Percentiles rank a stretch among this genome's conserved stretches.
Evolutionary conservation across 2,113 vertebrate genomes (phyloP).

Genomic region (Entosphenus tridentatus): DNA sequence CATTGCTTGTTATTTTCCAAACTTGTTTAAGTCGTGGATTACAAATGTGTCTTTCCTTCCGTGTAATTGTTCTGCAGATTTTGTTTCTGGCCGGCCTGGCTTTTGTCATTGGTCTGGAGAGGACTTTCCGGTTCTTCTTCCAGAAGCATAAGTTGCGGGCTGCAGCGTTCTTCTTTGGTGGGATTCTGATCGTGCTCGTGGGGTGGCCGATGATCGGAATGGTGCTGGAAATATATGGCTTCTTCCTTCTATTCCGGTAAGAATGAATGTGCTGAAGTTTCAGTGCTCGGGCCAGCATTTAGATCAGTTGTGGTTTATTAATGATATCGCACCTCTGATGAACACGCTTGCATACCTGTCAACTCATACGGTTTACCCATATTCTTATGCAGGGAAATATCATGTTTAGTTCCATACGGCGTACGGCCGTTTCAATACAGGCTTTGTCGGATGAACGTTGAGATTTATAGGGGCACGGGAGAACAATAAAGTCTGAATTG

Average conservation of each 20-base stretch:
- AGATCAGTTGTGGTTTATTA: background rate
- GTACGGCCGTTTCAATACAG: background rate
- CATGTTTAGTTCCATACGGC: background rate
- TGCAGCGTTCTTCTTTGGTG: conserved; percentile 80
- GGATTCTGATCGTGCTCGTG: conserved; percentile 68
- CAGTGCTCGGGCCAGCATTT: background rate
- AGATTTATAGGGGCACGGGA: no score
- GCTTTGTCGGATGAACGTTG: no score
- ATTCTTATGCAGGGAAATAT: background rate
- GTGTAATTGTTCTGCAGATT: conserved; percentile 27
- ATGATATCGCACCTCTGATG: background rate
- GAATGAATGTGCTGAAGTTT: conserved; percentile 9
- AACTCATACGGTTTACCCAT: background rate
- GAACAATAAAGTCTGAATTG: no score
- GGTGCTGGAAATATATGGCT: conserved; percentile 79
- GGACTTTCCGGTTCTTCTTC: conserved; percentile 95
- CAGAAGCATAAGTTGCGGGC: conserved; percentile 96
- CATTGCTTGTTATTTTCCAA: no score
- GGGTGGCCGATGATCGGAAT: conserved; percentile 91
- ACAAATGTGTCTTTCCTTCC: no score
- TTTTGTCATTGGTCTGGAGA: conserved; percentile 85
- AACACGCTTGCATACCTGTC: background rate
- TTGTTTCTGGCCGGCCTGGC: conserved; percentile 80
- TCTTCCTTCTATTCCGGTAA: conserved; percentile 91
- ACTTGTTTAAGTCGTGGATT: no score